Base-by-base conservation (phyloP, 2,113 vertebrate species). In the Dromas ardeola region DNA sequence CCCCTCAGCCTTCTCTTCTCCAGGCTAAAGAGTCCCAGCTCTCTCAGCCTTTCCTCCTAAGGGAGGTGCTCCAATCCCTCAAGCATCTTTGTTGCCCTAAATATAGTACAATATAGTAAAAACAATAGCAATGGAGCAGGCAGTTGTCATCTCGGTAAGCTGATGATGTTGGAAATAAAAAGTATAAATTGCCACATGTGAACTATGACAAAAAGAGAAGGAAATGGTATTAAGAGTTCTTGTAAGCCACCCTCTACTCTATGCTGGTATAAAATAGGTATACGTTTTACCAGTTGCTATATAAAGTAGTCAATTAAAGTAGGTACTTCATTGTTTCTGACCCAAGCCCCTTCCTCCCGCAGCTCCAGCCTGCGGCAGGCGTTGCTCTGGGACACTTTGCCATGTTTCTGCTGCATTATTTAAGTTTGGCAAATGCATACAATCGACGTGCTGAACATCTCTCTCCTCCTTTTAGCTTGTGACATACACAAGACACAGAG, bases 391-490 rank as follows among this genome's bases (percentile, higher is more conserved):
- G 43, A 15, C 17, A 19, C 76, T 45, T 2, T 13, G 32, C 45
- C 36, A 0, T 1, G 15, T 36, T 42, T 40, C 26, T 61, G 77
- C 62, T 53, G 1, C 1, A 0, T 11, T 29, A 30, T 22, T 59
- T 3, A 3, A 38, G 27, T 47, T 13, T 59, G 45, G 26, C 34
- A 66, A 42, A 36, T 1, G 2, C 40, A 3, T 5, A 4, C 1
- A 4, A 25, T 56, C 22, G 7, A 4, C 38, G 19, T 14, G 52
- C 45, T 9, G 27, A 15, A 16, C 8, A 5, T 26, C 11, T 49
- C 55, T 52, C 62, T 63, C 7, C 63, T 77, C 21, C 61, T 43
- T 29, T 25, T 21, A 5, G 43, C 53, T 10, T 20, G 55, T 52
- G 92, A 18, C 45, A 21, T 1, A 1, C 1, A n/a, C 19, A 10